Percentiles rank a stretch among this genome's conserved stretches.
These are phyloP conservation scores for Ostrea edulis DNA, from an alignment of 1,140 invertebrate species.

Conservation along the genomic window DNA sequence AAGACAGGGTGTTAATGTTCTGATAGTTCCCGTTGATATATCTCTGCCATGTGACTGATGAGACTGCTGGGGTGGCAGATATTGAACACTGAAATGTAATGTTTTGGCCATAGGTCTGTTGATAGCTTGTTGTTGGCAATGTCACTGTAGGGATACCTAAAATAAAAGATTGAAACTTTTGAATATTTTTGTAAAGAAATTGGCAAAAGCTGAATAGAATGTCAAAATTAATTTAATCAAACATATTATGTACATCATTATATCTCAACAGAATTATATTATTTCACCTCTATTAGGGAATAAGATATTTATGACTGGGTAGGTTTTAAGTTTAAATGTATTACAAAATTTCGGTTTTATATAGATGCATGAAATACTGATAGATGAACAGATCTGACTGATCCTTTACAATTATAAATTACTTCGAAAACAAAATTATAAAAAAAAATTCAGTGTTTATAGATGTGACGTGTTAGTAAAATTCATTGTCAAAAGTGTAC, in stretches of 20 bases:
- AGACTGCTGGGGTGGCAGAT: slow-evolving; percentile 10
- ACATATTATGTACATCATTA: background rate
- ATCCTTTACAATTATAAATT: background rate
- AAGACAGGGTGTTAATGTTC: background rate
- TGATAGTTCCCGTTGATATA: slow-evolving; percentile 27
- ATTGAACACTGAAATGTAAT: slow-evolving; percentile 49
- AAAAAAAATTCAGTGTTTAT: background rate
- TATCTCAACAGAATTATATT: background rate
- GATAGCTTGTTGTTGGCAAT: slow-evolving; percentile 35
- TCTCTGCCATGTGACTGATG: slow-evolving; percentile 41
- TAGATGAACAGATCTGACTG: no score
- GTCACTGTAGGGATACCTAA: slow-evolving; percentile 47
- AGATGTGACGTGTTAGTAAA: background rate
- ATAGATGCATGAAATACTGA: no score
- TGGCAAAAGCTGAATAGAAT: background rate
- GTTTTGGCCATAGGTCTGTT: slow-evolving; percentile 33
- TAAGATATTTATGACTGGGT: no score
- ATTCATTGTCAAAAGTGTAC: background rate
- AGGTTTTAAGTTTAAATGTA: no score
- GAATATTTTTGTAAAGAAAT: background rate
- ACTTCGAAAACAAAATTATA: background rate
- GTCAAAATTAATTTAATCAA: background rate
- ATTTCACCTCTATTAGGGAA: background rate
- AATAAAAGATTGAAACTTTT: background rate
- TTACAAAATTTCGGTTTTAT: no score